Conservation (phyloP, 2,888 invertebrate genomes). For the Anthoptus insignis region DNA sequence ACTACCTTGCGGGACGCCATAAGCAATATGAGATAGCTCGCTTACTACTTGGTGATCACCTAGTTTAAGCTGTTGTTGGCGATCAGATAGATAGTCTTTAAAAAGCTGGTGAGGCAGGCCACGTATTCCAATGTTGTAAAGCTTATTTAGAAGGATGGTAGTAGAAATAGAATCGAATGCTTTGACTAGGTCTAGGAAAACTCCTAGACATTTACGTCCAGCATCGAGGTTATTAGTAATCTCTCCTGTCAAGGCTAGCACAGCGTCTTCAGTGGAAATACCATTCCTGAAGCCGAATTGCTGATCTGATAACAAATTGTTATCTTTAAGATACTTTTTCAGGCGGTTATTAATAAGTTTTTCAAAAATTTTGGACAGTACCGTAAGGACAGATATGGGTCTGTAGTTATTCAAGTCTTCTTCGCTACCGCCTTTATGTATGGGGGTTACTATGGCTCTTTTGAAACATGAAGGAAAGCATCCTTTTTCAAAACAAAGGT, state of each 20-base stretch:
- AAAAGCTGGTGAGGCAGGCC: not conserved
- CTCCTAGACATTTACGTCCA: not conserved
- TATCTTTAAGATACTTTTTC: conserved; percentile 12
- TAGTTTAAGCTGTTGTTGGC: too few relatives aligned
- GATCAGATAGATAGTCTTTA: conserved; percentile 3
- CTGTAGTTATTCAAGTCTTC: too few relatives aligned
- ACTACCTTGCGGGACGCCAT: too few relatives aligned
- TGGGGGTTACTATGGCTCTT: too few relatives aligned
- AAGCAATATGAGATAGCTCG: not conserved
- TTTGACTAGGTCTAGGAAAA: conserved; percentile 3
- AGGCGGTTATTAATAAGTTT: conserved; percentile 35
- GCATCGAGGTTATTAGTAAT: not conserved
- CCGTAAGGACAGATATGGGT: conserved; percentile 35
- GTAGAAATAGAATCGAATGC: conserved; percentile 4
- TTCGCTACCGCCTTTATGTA: too few relatives aligned
- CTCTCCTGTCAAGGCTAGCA: not conserved
- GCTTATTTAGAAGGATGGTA: not conserved
- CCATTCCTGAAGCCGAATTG: too few relatives aligned
- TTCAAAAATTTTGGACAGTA: conserved; percentile 36
- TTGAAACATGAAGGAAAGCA: too few relatives aligned
- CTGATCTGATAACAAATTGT: too few relatives aligned
- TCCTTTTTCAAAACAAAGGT: conserved; percentile 24
- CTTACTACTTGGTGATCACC: not conserved
- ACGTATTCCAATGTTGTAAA: not conserved
- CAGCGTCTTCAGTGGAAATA: conserved; percentile 24